These are phyloP conservation scores for Callyntrura guangdongensis DNA, from an alignment of 2,888 invertebrate genomes.

Conservation along the genomic window DNA sequence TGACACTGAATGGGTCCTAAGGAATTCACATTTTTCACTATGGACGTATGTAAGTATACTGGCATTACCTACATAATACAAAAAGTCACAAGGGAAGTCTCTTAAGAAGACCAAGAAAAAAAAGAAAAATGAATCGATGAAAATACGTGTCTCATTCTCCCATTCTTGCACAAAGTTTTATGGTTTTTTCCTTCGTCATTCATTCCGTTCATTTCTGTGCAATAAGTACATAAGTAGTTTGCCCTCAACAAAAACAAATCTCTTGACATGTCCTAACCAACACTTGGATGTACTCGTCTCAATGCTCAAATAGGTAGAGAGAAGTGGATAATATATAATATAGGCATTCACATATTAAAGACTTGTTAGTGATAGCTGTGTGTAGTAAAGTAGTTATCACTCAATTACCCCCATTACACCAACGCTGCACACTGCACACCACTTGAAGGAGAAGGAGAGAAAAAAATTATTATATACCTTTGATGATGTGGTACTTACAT, in stretches of 20 bases:
- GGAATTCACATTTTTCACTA: slow-evolving; percentile 72
- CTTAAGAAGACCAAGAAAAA: slow-evolving; percentile 57
- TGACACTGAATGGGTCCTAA: slow-evolving; percentile 72
- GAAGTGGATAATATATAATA: too few relatives aligned
- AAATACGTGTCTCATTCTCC: slow-evolving; percentile 6
- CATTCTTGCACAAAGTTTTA: slow-evolving; percentile 40
- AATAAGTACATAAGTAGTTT: slow-evolving; percentile 60
- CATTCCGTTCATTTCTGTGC: slow-evolving; percentile 54
- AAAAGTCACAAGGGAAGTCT: slow-evolving; percentile 64
- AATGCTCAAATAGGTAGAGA: background rate
- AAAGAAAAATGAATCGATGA: slow-evolving; percentile 52
- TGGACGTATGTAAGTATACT: slow-evolving; percentile 27
- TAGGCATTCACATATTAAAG: background rate
- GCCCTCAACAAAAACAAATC: slow-evolving; percentile 68
- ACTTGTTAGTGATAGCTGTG: too few relatives aligned
- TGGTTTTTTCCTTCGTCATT: slow-evolving; percentile 56
- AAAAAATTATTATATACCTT: slow-evolving; percentile 25
- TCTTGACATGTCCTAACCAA: slow-evolving; percentile 40
- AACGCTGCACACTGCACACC: background rate
- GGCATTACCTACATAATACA: slow-evolving; percentile 3
- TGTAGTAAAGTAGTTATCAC: slow-evolving; percentile 55
- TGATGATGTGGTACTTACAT: slow-evolving; percentile 37
- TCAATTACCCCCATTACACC: slow-evolving; percentile 73
- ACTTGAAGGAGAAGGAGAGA: background rate
- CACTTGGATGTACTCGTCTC: background rate